Evolutionary conservation across 2,113 vertebrate species (phyloP).

Genomic region (Carlito syrichta): DNA sequence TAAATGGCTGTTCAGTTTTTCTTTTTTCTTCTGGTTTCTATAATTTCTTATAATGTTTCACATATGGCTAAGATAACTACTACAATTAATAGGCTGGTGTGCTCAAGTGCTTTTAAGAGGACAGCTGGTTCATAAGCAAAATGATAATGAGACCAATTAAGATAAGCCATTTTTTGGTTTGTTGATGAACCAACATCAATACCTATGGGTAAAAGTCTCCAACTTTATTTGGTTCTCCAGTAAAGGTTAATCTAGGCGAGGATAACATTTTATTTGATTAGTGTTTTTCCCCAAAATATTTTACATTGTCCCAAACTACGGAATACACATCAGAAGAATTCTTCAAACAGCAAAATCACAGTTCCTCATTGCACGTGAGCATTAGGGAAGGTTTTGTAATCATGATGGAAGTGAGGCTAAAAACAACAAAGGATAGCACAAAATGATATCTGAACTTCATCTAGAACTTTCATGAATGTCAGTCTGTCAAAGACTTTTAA

Average conservation of each 20-base stretch:
- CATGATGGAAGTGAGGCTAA: background rate
- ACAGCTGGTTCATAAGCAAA: constrained; percentile 77
- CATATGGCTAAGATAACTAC: constrained; percentile 75
- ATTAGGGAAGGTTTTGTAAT: background rate
- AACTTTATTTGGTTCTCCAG: constrained; percentile 64
- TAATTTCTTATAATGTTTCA: constrained; percentile 53
- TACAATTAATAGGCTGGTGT: constrained; percentile 77
- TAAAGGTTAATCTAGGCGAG: constrained; percentile 11
- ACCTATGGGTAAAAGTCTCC: constrained; percentile 58
- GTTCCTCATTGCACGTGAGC: background rate
- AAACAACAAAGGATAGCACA: background rate
- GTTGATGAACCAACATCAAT: constrained; percentile 63
- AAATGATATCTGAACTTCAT: background rate
- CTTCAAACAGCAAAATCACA: background rate
- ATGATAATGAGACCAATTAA: constrained; percentile 77
- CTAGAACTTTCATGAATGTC: background rate
- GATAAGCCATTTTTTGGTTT: constrained; percentile 60
- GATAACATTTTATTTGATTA: background rate
- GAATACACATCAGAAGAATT: background rate
- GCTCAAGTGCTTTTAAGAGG: constrained; percentile 76
- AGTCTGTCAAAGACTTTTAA: background rate
- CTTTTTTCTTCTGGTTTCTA: constrained; percentile 52
- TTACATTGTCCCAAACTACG: background rate
- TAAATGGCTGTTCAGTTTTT: constrained; percentile 43
- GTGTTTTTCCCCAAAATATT: background rate